These are phyloP conservation scores for Micronisus gabar DNA, from an alignment of 2,113 vertebrate species.

Conservation along the genomic window DNA sequence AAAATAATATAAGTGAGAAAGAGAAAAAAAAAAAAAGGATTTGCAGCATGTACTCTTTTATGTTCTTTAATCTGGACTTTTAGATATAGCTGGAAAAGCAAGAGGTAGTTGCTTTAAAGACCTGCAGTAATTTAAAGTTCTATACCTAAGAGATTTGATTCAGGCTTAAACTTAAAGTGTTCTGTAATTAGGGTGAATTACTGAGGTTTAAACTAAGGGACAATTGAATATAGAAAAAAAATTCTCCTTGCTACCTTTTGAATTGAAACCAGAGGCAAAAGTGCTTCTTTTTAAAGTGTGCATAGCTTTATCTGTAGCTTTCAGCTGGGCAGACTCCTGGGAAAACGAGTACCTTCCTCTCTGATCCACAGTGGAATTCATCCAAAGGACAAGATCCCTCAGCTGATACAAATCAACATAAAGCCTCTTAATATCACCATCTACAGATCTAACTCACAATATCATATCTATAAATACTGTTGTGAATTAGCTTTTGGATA, in stretches of 20 bases:
- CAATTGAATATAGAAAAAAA: background rate
- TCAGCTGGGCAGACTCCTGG: background rate
- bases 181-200: constrained; percentile 14
- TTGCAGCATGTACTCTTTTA: background rate
- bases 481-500: background rate
- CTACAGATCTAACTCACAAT: background rate
- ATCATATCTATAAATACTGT: background rate
- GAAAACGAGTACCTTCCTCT: background rate
- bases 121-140: background rate
- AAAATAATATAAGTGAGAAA: background rate
- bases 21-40: background rate
- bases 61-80: background rate
- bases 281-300: background rate
- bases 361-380: background rate
- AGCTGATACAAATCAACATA: background rate
- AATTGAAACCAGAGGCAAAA: constrained; percentile 2
- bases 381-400: background rate
- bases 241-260: background rate
- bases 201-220: background rate
- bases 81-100: background rate
- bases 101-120: background rate
- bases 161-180: background rate
- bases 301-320: background rate
- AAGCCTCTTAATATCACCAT: background rate
- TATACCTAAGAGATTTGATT: background rate